Conservation (phyloP, 2,888 invertebrate genomes). For the Parascotia fuliginaria region DNA sequence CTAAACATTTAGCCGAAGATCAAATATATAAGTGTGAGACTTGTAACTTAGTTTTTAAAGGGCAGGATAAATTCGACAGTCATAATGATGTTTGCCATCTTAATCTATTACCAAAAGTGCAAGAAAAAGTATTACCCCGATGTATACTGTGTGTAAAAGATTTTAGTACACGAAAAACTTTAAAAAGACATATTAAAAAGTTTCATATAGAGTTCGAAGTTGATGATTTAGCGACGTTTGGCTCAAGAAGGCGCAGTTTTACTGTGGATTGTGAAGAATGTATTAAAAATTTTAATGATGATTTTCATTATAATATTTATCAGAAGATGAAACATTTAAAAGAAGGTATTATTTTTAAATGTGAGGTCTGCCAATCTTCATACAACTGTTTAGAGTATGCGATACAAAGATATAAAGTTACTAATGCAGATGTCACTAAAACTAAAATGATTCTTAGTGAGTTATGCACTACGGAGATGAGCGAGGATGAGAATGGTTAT, state of each 20-base stretch:
- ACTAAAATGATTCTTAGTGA: slow-evolving; percentile 70
- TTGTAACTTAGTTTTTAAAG: slow-evolving; percentile 70
- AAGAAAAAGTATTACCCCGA: slow-evolving; percentile 57
- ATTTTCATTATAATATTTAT: slow-evolving; percentile 50
- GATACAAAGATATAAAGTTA: slow-evolving; percentile 58
- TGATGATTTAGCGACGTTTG: slow-evolving; percentile 64
- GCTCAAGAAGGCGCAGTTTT: slow-evolving; percentile 48
- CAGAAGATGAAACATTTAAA: slow-evolving; percentile 55
- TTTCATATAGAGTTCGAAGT: slow-evolving; percentile 69
- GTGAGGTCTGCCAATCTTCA: slow-evolving; percentile 53
- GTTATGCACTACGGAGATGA: slow-evolving; percentile 72
- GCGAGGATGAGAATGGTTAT: slow-evolving; percentile 60
- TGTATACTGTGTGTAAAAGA: slow-evolving; percentile 74
- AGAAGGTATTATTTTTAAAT: slow-evolving; percentile 62
- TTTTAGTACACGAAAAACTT: slow-evolving; percentile 72
- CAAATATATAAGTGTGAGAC: slow-evolving; percentile 73
- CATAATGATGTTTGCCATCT: slow-evolving; percentile 60
- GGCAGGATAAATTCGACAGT: slow-evolving; percentile 64
- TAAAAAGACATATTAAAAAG: slow-evolving; percentile 72
- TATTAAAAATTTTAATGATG: slow-evolving; percentile 62
- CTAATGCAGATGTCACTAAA: slow-evolving; percentile 44
- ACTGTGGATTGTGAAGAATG: slow-evolving; percentile 67
- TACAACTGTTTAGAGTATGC: slow-evolving; percentile 64
- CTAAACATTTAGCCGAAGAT: slow-evolving; percentile 68
- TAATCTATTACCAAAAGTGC: slow-evolving; percentile 39